Percentiles rank a stretch among this genome's conserved stretches.
These are phyloP conservation scores for Hemibagrus guttatus DNA, from an alignment of 2,797 vertebrate genomes.

Conservation along the genomic window DNA sequence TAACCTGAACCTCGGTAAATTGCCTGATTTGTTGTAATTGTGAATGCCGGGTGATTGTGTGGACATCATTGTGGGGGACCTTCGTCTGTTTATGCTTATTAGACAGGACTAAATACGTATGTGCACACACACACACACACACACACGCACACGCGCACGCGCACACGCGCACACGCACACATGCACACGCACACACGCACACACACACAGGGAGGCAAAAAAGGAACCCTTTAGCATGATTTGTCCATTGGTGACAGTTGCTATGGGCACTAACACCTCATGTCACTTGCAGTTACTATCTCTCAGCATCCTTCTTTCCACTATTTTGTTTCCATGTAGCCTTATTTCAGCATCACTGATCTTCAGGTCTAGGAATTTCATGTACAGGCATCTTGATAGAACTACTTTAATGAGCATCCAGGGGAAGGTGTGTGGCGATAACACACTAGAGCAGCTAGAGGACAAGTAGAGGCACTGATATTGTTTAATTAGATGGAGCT, in stretches of 20 bases:
- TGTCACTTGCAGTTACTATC: slow-evolving; percentile 50
- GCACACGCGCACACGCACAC: neutral
- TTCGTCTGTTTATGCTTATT: neutral
- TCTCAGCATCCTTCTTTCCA: slow-evolving; percentile 29
- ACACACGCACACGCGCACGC: neutral
- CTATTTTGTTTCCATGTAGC: slow-evolving; percentile 6
- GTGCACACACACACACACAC: neutral
- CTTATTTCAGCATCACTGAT: slow-evolving; percentile 10
- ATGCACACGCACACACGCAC: slow-evolving; percentile 5
- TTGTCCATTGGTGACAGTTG: slow-evolving; percentile 55
- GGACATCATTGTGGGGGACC: neutral
- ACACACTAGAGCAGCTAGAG: slow-evolving; percentile 12
- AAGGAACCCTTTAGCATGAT: slow-evolving; percentile 36
- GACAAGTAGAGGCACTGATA: slow-evolving; percentile 27
- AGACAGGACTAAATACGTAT: neutral
- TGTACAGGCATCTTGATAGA: slow-evolving; percentile 26
- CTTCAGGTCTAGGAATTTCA: slow-evolving; percentile 36
- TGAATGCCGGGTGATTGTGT: neutral
- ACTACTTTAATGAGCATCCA: slow-evolving; percentile 23
- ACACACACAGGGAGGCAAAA: slow-evolving; percentile 24
- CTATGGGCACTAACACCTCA: slow-evolving; percentile 52
- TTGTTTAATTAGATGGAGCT: slow-evolving; percentile 43
- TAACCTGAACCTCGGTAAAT: neutral
- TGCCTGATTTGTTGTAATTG: neutral
- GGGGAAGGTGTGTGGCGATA: slow-evolving; percentile 8